Evolutionary conservation across 2,888 invertebrate species (phyloP).

Genomic region (Lasioglossum pauxillum): DNA sequence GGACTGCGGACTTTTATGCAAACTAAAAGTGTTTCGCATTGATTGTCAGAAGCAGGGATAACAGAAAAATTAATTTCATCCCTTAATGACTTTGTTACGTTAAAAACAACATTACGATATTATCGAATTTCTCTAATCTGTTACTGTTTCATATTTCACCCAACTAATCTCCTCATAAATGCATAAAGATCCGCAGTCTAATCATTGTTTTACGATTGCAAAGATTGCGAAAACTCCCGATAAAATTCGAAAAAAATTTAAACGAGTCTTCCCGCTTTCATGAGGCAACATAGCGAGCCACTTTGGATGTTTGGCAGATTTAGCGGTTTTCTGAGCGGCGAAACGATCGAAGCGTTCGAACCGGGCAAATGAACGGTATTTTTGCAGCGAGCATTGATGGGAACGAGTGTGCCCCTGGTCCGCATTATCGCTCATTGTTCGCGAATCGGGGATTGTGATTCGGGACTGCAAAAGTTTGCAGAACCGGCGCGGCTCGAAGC

Average conservation of each 20-base stretch:
- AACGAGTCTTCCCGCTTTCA: background rate
- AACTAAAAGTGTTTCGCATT: too few relatives aligned
- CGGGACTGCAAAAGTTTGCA: conserved; percentile 24
- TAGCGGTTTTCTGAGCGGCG: background rate
- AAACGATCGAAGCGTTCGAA: background rate
- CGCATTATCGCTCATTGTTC: conserved; percentile 55
- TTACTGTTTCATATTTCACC: too few relatives aligned
- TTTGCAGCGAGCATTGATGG: conserved; percentile 13
- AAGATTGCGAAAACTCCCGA: too few relatives aligned
- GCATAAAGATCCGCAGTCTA: too few relatives aligned
- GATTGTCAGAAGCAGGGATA: too few relatives aligned
- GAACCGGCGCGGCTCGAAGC: background rate
- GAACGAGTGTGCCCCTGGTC: background rate
- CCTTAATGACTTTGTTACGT: too few relatives aligned
- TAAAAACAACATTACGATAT: too few relatives aligned
- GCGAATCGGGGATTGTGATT: conserved; percentile 20
- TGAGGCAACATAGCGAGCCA: background rate
- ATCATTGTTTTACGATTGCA: too few relatives aligned
- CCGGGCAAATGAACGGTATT: conserved; percentile 44
- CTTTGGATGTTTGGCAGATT: background rate
- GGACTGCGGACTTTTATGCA: too few relatives aligned
- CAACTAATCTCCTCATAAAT: too few relatives aligned
- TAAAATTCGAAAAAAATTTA: background rate
- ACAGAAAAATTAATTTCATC: too few relatives aligned
- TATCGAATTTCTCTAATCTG: too few relatives aligned